Conservation (phyloP, 2,888 invertebrate genomes). For the Pinctada fucata region DNA sequence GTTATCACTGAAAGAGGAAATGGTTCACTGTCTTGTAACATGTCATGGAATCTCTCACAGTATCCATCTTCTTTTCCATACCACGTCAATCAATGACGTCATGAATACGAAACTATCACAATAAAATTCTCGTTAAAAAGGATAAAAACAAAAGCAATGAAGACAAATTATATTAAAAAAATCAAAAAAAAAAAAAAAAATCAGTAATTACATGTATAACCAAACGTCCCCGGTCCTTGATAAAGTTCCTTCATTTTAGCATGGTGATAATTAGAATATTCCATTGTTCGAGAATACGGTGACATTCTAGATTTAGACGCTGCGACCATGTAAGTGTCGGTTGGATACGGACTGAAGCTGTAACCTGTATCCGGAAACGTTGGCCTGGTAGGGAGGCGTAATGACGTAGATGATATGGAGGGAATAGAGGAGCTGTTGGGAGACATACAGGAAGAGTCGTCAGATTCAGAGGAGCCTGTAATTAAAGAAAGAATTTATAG, state of each 20-base stretch:
- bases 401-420: conserved; percentile 28
- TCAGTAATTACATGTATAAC: too few relatives aligned
- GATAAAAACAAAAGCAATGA: too few relatives aligned
- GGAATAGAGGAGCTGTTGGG: conserved; percentile 15
- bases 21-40: too few relatives aligned
- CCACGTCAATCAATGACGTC: too few relatives aligned
- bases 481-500: conserved; percentile 5
- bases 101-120: too few relatives aligned
- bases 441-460: conserved; percentile 35
- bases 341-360: conserved; percentile 64
- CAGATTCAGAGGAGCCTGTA: conserved; percentile 36
- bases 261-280: conserved; percentile 68
- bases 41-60: too few relatives aligned
- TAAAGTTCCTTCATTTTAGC: conserved; percentile 70
- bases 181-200: too few relatives aligned
- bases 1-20: too few relatives aligned
- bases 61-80: too few relatives aligned
- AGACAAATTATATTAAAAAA: too few relatives aligned
- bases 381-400: conserved; percentile 49
- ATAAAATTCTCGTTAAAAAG: too few relatives aligned
- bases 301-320: conserved; percentile 63
- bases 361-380: conserved; percentile 60
- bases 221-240: conserved; percentile 52
- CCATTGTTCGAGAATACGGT: conserved; percentile 69
- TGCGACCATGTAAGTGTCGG: conserved; percentile 67